Base-by-base conservation (phyloP, 1,140 invertebrate genomes). In the Whitmania pigra region DNA sequence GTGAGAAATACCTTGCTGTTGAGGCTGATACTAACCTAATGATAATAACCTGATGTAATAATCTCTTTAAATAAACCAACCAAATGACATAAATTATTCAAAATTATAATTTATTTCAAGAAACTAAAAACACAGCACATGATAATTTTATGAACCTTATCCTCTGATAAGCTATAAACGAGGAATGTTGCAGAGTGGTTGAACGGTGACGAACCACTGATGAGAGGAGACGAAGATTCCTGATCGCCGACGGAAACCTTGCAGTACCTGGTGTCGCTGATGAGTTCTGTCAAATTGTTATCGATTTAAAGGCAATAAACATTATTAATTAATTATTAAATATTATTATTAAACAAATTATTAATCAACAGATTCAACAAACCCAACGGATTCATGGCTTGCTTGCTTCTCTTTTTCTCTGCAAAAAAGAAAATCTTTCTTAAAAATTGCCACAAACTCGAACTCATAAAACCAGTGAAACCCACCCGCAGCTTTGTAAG, bases 1-100 rank as follows among this genome's bases (percentile, higher is more conserved):
- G 81, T 85, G 67, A 86, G 79, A 55, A 86, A 78, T 63, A 84
- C 77, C 74, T 84, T 85, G 54, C 81, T 83, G 75, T 86, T 86
- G 71, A 75, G 75, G 73, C 79, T 81, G 22, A 81, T 69, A 66
- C 70, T 73, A 27, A 81, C 71, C 80, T 81, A 74, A 57, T 31
- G 29, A 63, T 17, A n/a, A 7, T 49, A 11, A 11, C 5, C 43
- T 49, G 9, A 49, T 13, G 1, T 13, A 49, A 49, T 49, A 7
- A 49, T 1, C 57, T n/a, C 2, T 57, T 20, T 20, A 57, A 3
- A 2, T 4, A 57, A 20, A 25, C 20, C 5, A 5, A n/a, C 9
- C 2, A 57, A 57, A 57, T 9, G 9, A 57, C 54, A 25, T 5
- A 57, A 57, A 57, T 57, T 4, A 5, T 57, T 57, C 25, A n/a